Evolutionary conservation across 2,888 invertebrate genomes (phyloP).

Genomic region (Dioctria rufipes): DNA sequence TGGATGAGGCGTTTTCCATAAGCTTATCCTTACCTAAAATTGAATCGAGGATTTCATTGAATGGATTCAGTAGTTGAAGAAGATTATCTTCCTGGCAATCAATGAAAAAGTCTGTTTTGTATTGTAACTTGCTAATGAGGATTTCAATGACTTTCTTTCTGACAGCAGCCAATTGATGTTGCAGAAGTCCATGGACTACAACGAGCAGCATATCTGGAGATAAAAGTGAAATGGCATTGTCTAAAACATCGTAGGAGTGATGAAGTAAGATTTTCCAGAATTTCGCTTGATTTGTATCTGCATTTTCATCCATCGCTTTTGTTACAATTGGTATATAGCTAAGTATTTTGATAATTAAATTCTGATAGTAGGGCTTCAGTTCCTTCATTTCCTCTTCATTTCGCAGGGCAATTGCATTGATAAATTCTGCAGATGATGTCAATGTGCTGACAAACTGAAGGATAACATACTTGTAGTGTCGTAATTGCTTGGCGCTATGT

Average conservation of each 20-base stretch:
- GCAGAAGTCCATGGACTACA: conserved; percentile 82
- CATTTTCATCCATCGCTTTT: conserved; percentile 76
- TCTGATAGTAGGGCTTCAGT: conserved; percentile 79
- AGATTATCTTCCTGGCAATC: conserved; percentile 73
- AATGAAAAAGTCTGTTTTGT: conserved; percentile 76
- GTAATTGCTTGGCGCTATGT: conserved; percentile 81
- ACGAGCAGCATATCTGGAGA: conserved; percentile 85
- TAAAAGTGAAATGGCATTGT: conserved; percentile 84
- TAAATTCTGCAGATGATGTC: conserved; percentile 79
- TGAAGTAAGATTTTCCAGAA: conserved; percentile 89
- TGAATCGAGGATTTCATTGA: conserved; percentile 76
- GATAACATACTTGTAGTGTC: conserved; percentile 87
- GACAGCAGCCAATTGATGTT: conserved; percentile 80
- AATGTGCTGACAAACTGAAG: conserved; percentile 82
- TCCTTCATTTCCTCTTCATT: conserved; percentile 71
- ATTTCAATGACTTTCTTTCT: conserved; percentile 88
- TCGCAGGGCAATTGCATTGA: conserved; percentile 77
- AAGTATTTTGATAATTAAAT: conserved; percentile 79
- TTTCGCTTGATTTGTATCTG: conserved; percentile 75
- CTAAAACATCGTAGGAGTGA: conserved; percentile 84
- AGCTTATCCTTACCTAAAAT: conserved; percentile 71
- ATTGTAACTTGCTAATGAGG: conserved; percentile 84
- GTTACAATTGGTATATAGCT: conserved; percentile 79
- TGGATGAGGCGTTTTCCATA: conserved; percentile 69
- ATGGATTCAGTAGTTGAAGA: conserved; percentile 75